A percentile compares a stretch with the other conserved stretches of the same genome.
These are phyloP conservation scores for Bombus impatiens DNA, from an alignment of 1,140 invertebrate species.

Conservation along the genomic window DNA sequence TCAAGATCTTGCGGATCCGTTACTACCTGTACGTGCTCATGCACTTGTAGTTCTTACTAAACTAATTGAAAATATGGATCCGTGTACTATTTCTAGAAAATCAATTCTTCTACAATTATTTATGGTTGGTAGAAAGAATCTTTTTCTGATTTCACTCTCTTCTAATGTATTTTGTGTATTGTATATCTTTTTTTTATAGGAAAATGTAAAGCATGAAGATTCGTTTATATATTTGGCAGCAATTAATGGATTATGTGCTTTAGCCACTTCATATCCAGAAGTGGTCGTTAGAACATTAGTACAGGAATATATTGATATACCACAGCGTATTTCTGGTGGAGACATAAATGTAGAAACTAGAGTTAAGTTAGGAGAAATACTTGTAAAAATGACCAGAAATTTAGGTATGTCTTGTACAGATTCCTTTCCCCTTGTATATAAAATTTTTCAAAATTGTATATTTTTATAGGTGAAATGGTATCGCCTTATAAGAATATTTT, in stretches of 20 bases:
- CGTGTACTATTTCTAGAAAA: slow-evolving; percentile 85
- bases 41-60: slow-evolving; percentile 88
- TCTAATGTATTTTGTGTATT: not conserved
- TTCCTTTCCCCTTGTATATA: not conserved
- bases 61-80: slow-evolving; percentile 87
- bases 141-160: not conserved
- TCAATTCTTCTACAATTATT: slow-evolving; percentile 88
- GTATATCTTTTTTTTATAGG: slow-evolving; percentile 80
- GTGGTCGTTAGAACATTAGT: slow-evolving; percentile 87
- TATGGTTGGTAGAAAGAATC: slow-evolving; percentile 79
- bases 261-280: slow-evolving; percentile 86
- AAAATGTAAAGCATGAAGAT: slow-evolving; percentile 90
- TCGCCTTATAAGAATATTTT: slow-evolving; percentile 87
- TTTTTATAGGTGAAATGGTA: slow-evolving; percentile 87
- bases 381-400: slow-evolving; percentile 88
- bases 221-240: slow-evolving; percentile 92
- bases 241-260: slow-evolving; percentile 88
- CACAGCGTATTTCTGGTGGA: slow-evolving; percentile 66
- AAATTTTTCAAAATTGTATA: not conserved
- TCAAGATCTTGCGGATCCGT: slow-evolving; percentile 87
- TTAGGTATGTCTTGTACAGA: slow-evolving; percentile 84
- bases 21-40: slow-evolving; percentile 91
- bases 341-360: slow-evolving; percentile 85
- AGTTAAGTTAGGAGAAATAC: slow-evolving; percentile 92
- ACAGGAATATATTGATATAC: slow-evolving; percentile 83